Evolutionary conservation across 2,888 invertebrate species (phyloP), one percentile per base, ranked within the genome.

Genomic region (Antheraea assamensis): DNA sequence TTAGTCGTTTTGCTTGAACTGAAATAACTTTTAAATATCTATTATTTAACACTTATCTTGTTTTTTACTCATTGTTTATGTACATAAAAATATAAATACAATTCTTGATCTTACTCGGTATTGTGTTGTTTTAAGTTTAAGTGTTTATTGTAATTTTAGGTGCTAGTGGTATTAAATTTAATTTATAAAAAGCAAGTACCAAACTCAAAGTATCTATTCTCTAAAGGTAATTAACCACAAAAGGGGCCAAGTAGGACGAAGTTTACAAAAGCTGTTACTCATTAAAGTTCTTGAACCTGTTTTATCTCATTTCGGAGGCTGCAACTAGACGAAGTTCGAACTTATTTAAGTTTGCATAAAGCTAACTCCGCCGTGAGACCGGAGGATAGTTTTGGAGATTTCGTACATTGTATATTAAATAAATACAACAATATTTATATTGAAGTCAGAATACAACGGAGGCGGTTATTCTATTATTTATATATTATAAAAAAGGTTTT

Each of bases 251-350:
- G 75, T 75, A 72, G 73, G 72, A 79, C 79, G 78, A 88, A 89
- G 85, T 89, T 90, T 86, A 85, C 81, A 78, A 79, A 88, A 88
- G 84, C 86, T 85, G 88, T 87, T 88, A 86, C 87, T 90, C 87
- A 89, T 89, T 89, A 88, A 89, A 90, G 85, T 90, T 85, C 88
- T 87, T 88, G 87, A 85, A 87, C 88, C 88, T 88, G 89, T 90
- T 90, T 90, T 89, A 91, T 90, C 90, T 89, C 87, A 87, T 87
- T 88, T 87, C 80, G 81, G 84, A 81, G 81, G 86, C 86, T 85
- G 85, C 85, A 86, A 80, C 83, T 84, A 83, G 81, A 79, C 80
- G 78, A 83, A 83, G 81, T 83, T 81, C 78, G 78, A 79, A 83
- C 86, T 84, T 85, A 82, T 83, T 84, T 82, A 85, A 88, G 87